These are phyloP conservation scores for Gymnocephalus cernua DNA, from an alignment of 2,113 vertebrate species.

Conservation along the genomic window DNA sequence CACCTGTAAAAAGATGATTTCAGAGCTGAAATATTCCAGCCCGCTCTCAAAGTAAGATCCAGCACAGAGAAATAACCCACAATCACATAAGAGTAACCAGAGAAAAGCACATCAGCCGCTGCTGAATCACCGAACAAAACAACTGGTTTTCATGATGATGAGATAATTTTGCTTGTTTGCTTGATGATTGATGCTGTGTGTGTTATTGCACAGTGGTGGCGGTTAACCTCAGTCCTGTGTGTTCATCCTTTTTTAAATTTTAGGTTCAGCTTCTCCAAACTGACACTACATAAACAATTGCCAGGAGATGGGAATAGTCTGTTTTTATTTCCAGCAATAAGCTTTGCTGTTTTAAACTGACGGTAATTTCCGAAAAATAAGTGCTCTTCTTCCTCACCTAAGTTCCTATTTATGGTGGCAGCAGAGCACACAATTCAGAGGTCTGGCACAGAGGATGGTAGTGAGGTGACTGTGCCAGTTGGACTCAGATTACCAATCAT, in stretches of 20 bases:
- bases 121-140: constrained; percentile 32
- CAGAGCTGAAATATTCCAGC: constrained; percentile 20
- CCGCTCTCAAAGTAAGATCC: not conserved
- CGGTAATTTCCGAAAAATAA: constrained; percentile 47
- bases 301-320: constrained; percentile 58
- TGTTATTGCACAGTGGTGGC: constrained; percentile 27
- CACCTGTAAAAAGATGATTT: constrained; percentile 61
- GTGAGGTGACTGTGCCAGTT: constrained; percentile 26
- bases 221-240: constrained; percentile 55
- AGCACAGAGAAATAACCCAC: constrained; percentile 1
- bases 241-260: constrained; percentile 52
- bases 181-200: constrained; percentile 36
- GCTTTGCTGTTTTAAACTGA: constrained; percentile 40
- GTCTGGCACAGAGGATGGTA: constrained; percentile 29
- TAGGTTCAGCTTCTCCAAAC: constrained; percentile 41
- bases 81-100: constrained; percentile 6
- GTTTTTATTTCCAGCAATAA: constrained; percentile 61
- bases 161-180: constrained; percentile 40
- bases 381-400: constrained; percentile 22
- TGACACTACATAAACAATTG: constrained; percentile 66
- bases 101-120: constrained; percentile 17
- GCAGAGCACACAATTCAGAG: constrained; percentile 32
- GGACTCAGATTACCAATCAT: constrained; percentile 20
- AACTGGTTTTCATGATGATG: constrained; percentile 35
- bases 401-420: constrained; percentile 53